Evolutionary conservation across 1,140 invertebrate genomes (phyloP).

Genomic region (Eumaeus atala): DNA sequence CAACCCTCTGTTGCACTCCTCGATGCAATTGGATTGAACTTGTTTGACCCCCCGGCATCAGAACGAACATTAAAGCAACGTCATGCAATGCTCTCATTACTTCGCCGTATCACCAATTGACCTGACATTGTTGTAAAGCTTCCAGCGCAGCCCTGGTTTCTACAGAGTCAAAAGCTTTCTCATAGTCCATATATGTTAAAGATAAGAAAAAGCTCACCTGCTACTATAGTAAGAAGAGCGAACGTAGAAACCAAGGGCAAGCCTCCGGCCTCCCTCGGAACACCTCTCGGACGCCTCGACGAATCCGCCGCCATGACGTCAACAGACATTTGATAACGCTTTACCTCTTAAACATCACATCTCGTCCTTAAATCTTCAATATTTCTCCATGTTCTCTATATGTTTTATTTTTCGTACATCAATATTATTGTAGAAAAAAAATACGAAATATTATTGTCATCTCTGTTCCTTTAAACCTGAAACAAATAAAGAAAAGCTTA

Average conservation of each 20-base stretch:
- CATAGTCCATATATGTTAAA: no score
- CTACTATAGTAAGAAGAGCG: slow-evolving; percentile 61
- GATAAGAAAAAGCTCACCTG: slow-evolving; percentile 50
- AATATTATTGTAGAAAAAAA: slow-evolving; percentile 11
- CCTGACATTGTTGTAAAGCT: no score
- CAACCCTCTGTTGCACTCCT: no score
- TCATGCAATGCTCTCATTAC: no score
- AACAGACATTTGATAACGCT: slow-evolving; percentile 40
- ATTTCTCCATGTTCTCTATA: slow-evolving; percentile 12
- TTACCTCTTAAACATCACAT: slow-evolving; percentile 33
- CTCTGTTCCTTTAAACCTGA: slow-evolving; percentile 1
- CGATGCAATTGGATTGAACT: no score
- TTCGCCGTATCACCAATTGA: no score
- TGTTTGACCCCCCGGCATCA: no score
- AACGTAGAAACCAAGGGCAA: slow-evolving; percentile 62
- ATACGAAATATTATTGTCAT: slow-evolving; percentile 23
- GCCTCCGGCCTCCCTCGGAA: slow-evolving; percentile 60
- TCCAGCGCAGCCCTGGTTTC: no score
- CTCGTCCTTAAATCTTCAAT: slow-evolving; percentile 22
- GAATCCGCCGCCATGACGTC: slow-evolving; percentile 47
- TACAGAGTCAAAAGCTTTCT: no score
- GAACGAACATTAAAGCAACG: no score
- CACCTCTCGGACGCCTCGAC: slow-evolving; percentile 37
- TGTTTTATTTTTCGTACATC: slow-evolving; percentile 11
- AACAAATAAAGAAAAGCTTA: background rate